phyloP scores from a whole-genome alignment of 1,140 invertebrate species.

The Nasonia longicornis region DNA sequence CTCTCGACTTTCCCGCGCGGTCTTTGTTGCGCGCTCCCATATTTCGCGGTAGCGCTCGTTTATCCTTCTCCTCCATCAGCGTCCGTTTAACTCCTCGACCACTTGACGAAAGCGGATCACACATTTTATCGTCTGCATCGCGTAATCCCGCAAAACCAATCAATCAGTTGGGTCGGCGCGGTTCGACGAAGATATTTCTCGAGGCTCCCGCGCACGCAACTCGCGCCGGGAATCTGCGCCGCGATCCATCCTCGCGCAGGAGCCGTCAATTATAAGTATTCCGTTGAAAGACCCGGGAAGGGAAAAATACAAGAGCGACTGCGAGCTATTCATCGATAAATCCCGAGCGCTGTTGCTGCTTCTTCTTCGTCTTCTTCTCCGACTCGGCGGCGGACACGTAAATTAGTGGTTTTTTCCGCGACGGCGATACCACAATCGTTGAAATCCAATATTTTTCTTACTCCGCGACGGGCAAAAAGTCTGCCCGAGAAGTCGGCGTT shows the following conservation, averaged over 20 bases:
- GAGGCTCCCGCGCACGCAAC: slow-evolving; percentile 15
- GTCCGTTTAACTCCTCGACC: slow-evolving; percentile 2
- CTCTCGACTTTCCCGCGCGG: background rate
- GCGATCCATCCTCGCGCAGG: slow-evolving; percentile 8
- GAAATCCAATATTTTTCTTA: slow-evolving; percentile 36
- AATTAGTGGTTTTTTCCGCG: slow-evolving; percentile 30
- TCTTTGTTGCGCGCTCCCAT: background rate
- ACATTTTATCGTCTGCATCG: background rate
- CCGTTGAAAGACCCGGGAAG: slow-evolving; percentile 10
- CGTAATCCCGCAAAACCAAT: slow-evolving; percentile 29
- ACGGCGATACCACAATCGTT: background rate
- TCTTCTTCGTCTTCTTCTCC: slow-evolving; percentile 1
- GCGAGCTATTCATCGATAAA: slow-evolving; percentile 34
- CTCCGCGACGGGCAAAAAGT: background rate
- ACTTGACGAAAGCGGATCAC: background rate
- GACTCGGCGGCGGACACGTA: slow-evolving; percentile 4
- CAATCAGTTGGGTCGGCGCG: slow-evolving; percentile 26
- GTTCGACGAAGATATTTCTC: slow-evolving; percentile 22
- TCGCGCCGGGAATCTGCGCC: background rate
- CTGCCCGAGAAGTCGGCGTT: background rate
- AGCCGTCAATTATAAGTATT: slow-evolving; percentile 42
- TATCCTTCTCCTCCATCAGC: slow-evolving; percentile 3
- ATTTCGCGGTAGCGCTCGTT: background rate
- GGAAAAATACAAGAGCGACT: slow-evolving; percentile 1
- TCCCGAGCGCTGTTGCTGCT: background rate